Percentiles rank a stretch among this genome's conserved stretches.
phyloP scores from a whole-genome alignment of 2,113 vertebrate species.

The Machaerirhynchus nigripectus region DNA sequence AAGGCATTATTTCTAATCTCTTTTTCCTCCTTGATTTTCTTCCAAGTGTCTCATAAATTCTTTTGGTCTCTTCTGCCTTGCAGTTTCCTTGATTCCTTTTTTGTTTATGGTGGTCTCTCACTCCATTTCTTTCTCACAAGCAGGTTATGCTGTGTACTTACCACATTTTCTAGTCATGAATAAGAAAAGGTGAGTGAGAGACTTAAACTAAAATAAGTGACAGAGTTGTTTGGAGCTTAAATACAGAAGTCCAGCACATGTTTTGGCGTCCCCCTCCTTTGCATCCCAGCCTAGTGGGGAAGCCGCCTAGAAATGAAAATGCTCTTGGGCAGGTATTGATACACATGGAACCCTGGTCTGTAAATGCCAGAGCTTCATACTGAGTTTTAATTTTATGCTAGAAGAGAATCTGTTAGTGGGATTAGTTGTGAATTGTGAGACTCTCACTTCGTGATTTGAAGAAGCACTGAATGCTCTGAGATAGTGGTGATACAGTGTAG shows the following conservation, averaged over 20 bases:
- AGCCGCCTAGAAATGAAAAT: background rate
- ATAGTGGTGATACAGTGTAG: rapidly evolving
- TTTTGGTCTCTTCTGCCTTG: background rate
- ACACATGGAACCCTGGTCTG: background rate
- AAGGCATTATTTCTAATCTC: background rate
- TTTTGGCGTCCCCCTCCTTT: background rate
- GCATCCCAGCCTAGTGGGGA: background rate
- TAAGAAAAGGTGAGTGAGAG: background rate
- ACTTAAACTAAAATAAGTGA: background rate
- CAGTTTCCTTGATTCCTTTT: background rate
- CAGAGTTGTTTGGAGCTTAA: background rate
- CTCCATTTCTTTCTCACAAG: background rate
- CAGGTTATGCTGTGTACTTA: background rate
- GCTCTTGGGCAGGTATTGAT: background rate
- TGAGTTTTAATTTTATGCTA: background rate
- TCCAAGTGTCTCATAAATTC: background rate
- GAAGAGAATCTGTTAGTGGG: background rate
- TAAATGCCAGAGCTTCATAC: background rate
- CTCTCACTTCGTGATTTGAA: background rate
- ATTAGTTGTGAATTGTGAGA: background rate
- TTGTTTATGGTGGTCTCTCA: background rate
- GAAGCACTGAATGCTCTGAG: background rate
- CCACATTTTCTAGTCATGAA: background rate
- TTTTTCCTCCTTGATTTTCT: background rate
- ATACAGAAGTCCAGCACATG: background rate